Percentiles rank a stretch among this genome's conserved stretches.
These are phyloP conservation scores for Hapalemur alaotrensis DNA, from an alignment of 2,797 vertebrate species.

Conservation along the genomic window DNA sequence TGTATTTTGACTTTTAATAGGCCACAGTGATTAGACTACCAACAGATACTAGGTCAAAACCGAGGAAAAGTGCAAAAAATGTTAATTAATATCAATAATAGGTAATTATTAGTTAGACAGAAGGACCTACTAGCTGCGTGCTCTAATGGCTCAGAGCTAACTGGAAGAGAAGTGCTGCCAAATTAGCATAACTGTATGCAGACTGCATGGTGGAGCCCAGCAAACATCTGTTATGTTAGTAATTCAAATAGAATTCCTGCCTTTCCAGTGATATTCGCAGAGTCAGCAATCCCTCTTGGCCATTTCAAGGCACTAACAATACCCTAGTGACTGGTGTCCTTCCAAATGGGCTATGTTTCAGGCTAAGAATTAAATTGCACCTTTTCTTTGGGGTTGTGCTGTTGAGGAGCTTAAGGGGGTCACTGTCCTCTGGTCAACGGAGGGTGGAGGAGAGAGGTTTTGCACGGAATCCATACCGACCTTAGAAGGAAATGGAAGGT, in stretches of 20 bases:
- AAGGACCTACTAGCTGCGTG: conserved; percentile 98
- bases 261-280: conserved; percentile 93
- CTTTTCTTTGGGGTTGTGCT: conserved; percentile 71
- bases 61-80: conserved; percentile 97
- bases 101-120: conserved; percentile 99
- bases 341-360: conserved; percentile 89
- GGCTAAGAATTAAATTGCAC: conserved; percentile 79
- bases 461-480: not conserved
- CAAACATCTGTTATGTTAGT: conserved; percentile 99
- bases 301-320: conserved; percentile 95
- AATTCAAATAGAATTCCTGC: conserved; percentile 99
- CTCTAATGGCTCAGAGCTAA: conserved; percentile 98
- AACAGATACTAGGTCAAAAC: conserved; percentile 98
- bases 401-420: conserved; percentile 63
- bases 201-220: conserved; percentile 94
- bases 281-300: conserved; percentile 96
- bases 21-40: conserved; percentile 97
- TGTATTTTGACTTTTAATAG: conserved; percentile 97
- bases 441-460: conserved; percentile 14
- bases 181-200: conserved; percentile 99
- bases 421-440: conserved; percentile 41
- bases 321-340: conserved; percentile 90
- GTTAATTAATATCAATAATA: conserved; percentile 99
- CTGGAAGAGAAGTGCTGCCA: conserved; percentile 94
- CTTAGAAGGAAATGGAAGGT: not conserved